Evolutionary conservation across 2,113 vertebrate species (phyloP).

Genomic region (Okapia johnstoni): DNA sequence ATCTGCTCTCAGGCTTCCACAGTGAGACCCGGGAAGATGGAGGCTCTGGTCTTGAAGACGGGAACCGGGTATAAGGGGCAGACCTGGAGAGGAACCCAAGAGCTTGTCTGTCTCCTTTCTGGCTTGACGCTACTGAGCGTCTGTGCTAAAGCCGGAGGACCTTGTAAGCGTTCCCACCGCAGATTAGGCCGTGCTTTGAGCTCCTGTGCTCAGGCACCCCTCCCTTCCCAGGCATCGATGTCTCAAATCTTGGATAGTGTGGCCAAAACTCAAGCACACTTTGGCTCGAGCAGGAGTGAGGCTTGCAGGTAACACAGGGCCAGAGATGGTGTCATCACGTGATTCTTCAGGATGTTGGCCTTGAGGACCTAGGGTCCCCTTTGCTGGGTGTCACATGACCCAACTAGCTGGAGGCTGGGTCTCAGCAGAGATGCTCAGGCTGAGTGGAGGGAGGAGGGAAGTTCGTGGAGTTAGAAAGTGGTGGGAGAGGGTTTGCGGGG

Average conservation of each 20-base stretch:
- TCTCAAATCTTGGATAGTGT: too few relatives aligned
- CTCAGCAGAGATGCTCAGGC: not conserved
- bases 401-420: not conserved
- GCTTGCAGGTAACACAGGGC: rapidly evolving
- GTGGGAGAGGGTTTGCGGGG: rapidly evolving
- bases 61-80: rapidly evolving
- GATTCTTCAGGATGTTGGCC: rapidly evolving
- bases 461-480: rapidly evolving
- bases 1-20: rapidly evolving
- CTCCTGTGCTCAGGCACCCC: rapidly evolving
- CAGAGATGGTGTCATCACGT: rapidly evolving
- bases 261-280: rapidly evolving
- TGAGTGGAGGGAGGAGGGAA: not conserved
- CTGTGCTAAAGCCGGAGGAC: rapidly evolving
- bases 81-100: too few relatives aligned
- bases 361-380: rapidly evolving
- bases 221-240: not conserved
- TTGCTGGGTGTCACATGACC: rapidly evolving
- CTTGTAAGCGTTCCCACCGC: rapidly evolving
- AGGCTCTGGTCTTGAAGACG: rapidly evolving
- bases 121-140: not conserved
- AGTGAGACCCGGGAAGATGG: rapidly evolving
- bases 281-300: too few relatives aligned
- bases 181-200: rapidly evolving
- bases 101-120: too few relatives aligned